Base-by-base conservation (phyloP, 2,888 invertebrate genomes). In the Mimachlamys varia region DNA sequence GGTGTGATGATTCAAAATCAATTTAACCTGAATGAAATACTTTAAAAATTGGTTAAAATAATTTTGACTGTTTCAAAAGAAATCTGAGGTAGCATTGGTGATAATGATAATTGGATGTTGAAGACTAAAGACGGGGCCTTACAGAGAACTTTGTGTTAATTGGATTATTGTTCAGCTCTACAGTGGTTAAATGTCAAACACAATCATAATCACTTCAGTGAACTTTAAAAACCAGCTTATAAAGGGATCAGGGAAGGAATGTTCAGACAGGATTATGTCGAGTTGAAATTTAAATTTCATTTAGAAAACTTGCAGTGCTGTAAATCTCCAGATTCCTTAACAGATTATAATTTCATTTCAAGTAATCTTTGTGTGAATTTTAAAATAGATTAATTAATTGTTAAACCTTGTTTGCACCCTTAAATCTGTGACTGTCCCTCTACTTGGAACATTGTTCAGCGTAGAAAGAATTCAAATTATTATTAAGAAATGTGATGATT, bases 351-450 rank as follows among this genome's bases (percentile, higher is more conserved):
- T 76, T 76, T 76, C 33, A 76, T 76, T 76, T 76, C 76, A 76
- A 76, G n/a, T 76, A 76, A 76, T 27, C 76, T 27, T 76, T 76
- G 76, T 76, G 76, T 76, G 76, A 76, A 76, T 76, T 76, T 76
- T 15, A 76, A 33, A 62, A 27, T 33, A 27, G 13, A 76, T 76
- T 76, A 33, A 12, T 33, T 76, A 13, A 76, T 76, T 76, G 33
- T 76, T 76, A 33, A 76, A 15, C 1, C 12, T 27, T 12, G 15
- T 22, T 33, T 33, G 33, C 27, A 17, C 33, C 22, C 58, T 62
- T n/a, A 5, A 53, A 13, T 17, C 19, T 53, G 5, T 7, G 7
- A 50, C 15, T 13, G 53, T 53, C 53, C 53, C 53, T 17, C 19
- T 19, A 15, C 53, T 53, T 7, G 1, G 15, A 53, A 53, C 53